phyloP scores from a whole-genome alignment of 2,888 invertebrate species.

The Ochlodes sylvanus region DNA sequence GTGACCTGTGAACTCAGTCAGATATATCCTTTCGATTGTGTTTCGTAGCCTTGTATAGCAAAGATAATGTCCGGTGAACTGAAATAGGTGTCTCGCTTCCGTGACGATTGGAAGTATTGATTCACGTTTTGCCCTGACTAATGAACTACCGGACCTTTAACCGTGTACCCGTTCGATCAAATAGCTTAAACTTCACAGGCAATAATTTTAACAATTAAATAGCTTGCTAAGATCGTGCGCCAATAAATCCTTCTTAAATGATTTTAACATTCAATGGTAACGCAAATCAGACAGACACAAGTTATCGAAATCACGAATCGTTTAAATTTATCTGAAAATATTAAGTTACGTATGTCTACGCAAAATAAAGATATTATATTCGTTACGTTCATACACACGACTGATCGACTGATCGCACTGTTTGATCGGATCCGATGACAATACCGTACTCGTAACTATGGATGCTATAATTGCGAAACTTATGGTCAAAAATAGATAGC shows the following conservation, averaged over 20 bases:
- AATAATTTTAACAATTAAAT: slow-evolving; percentile 36
- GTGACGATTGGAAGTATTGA: slow-evolving; percentile 55
- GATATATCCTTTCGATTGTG: slow-evolving; percentile 62
- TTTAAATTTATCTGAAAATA: slow-evolving; percentile 21
- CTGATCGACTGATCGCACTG: no score
- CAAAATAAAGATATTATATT: no score
- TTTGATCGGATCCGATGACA: no score
- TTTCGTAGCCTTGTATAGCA: slow-evolving; percentile 56
- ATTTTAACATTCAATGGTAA: slow-evolving; percentile 35
- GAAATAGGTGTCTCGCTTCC: slow-evolving; percentile 55
- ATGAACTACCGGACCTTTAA: slow-evolving; percentile 44
- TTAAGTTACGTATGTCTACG: neutral
- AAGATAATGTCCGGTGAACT: slow-evolving; percentile 21
- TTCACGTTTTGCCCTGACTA: slow-evolving; percentile 53
- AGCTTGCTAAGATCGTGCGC: slow-evolving; percentile 24
- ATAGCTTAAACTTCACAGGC: slow-evolving; percentile 15
- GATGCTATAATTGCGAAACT: no score
- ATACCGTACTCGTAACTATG: no score
- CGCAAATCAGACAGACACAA: slow-evolving; percentile 31
- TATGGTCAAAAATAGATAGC: no score
- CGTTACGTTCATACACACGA: no score
- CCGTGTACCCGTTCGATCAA: slow-evolving; percentile 4
- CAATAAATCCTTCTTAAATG: slow-evolving; percentile 34
- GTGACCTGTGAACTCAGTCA: slow-evolving; percentile 67
- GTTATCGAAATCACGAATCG: slow-evolving; percentile 32